Percentiles rank a stretch among this genome's conserved stretches.
Conservation (phyloP, 2,888 invertebrate species). For the Saturnia pavonia region DNA sequence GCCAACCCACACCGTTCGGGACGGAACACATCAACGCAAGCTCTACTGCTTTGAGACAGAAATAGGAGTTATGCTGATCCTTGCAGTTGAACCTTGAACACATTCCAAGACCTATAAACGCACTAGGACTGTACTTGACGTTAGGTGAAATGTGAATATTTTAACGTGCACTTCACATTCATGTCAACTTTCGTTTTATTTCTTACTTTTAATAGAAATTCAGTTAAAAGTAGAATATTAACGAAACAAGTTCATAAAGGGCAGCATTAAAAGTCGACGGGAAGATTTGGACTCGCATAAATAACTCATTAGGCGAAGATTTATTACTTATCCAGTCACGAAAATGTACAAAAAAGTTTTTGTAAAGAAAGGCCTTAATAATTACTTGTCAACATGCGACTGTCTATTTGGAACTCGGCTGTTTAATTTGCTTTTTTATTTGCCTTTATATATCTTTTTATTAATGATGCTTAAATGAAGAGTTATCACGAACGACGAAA, state of each 20-base stretch:
- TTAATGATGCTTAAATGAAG: slow-evolving; percentile 75
- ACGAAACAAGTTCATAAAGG: slow-evolving; percentile 32
- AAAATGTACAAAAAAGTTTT: slow-evolving; percentile 70
- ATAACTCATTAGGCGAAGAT: slow-evolving; percentile 79
- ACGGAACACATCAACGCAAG: not conserved
- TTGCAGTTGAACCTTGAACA: not conserved
- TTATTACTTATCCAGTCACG: slow-evolving; percentile 77
- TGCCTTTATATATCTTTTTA: slow-evolving; percentile 73
- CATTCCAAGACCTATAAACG: not conserved
- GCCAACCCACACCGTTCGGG: too few species aligned
- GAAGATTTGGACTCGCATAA: slow-evolving; percentile 69
- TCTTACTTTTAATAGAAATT: not conserved
- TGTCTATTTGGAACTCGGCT: slow-evolving; percentile 70
- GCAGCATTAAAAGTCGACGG: slow-evolving; percentile 77
- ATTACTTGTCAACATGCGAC: slow-evolving; percentile 81
- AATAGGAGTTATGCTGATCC: not conserved
- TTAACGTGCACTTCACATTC: not conserved
- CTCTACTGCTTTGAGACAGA: not conserved
- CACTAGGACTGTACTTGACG: not conserved
- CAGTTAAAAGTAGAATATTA: slow-evolving; percentile 18
- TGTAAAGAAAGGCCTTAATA: slow-evolving; percentile 71
- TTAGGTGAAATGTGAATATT: not conserved
- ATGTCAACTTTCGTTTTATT: not conserved
- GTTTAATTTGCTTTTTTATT: slow-evolving; percentile 73
- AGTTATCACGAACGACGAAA: slow-evolving; percentile 62